phyloP scores from a whole-genome alignment of 2,797 vertebrate genomes.

The Phoxinus dragarum region DNA sequence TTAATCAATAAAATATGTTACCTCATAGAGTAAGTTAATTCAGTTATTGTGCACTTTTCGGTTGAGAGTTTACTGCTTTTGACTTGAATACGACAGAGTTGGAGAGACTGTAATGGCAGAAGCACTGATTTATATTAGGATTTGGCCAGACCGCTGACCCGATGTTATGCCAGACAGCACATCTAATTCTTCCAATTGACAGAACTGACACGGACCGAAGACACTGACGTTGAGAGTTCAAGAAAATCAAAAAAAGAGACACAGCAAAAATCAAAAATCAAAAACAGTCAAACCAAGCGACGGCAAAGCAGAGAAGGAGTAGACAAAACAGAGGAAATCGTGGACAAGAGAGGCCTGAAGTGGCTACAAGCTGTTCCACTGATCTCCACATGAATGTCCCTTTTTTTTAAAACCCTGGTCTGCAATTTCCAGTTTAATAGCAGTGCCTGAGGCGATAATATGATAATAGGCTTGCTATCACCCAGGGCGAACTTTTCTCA shows the following conservation, averaged over 20 bases:
- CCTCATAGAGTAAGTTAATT: neutral
- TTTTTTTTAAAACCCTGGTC: slow-evolving; percentile 47
- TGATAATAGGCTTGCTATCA: slow-evolving; percentile 64
- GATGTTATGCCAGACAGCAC: slow-evolving; percentile 48
- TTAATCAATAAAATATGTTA: neutral
- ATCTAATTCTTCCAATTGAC: slow-evolving; percentile 50
- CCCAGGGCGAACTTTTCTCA: slow-evolving; percentile 59
- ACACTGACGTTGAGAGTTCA: slow-evolving; percentile 18
- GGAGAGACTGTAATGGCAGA: slow-evolving; percentile 17
- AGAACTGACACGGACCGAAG: slow-evolving; percentile 37
- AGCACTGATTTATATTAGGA: slow-evolving; percentile 23
- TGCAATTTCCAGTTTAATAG: slow-evolving; percentile 68
- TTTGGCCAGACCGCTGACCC: slow-evolving; percentile 28
- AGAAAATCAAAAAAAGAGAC: neutral
- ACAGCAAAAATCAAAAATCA: neutral
- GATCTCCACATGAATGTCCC: slow-evolving; percentile 59
- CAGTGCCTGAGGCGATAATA: slow-evolving; percentile 69
- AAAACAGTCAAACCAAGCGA: neutral
- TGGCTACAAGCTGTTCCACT: slow-evolving; percentile 59
- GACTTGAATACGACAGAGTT: slow-evolving; percentile 33
- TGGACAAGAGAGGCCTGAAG: slow-evolving; percentile 30
- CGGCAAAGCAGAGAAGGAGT: neutral
- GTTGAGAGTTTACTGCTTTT: slow-evolving; percentile 3
- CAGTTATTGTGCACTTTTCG: neutral
- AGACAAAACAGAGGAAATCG: slow-evolving; percentile 37